Evolutionary conservation across 2,797 vertebrate genomes (phyloP).

Genomic region (Borostomias antarcticus): DNA sequence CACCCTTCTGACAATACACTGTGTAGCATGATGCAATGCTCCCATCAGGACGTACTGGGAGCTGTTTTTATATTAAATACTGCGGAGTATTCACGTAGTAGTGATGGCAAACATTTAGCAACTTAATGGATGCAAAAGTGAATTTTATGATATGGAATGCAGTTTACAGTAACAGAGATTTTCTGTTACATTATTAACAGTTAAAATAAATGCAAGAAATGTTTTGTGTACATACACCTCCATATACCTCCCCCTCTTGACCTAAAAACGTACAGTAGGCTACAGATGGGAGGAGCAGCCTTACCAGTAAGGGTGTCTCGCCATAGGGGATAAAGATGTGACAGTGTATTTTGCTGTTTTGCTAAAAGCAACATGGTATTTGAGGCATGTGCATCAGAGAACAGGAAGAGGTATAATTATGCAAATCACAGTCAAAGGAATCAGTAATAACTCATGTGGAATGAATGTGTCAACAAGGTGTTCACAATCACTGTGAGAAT

Average conservation of each 20-base stretch:
- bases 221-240: constrained; percentile 30
- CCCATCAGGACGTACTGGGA: constrained; percentile 39
- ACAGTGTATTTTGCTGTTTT: constrained; percentile 59
- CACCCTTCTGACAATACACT: constrained; percentile 52
- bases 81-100: too few species aligned
- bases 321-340: constrained; percentile 72
- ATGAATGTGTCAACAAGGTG: constrained; percentile 78
- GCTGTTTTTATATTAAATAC: not conserved
- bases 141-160: constrained; percentile 57
- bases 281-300: constrained; percentile 75
- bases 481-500: constrained; percentile 67
- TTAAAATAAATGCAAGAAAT: constrained; percentile 1
- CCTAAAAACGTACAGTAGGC: constrained; percentile 60
- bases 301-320: constrained; percentile 58
- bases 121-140: constrained; percentile 59
- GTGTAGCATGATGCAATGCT: constrained; percentile 62
- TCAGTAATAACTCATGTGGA: constrained; percentile 75
- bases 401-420: constrained; percentile 74
- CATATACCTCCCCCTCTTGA: constrained; percentile 52
- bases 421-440: constrained; percentile 75
- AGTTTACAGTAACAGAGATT: constrained; percentile 10
- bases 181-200: not conserved
- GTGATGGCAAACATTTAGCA: constrained; percentile 32
- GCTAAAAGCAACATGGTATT: constrained; percentile 62
- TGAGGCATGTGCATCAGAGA: constrained; percentile 56